These are phyloP conservation scores for Cryptocephalus moraei DNA, from an alignment of 2,888 invertebrate genomes.

Conservation along the genomic window DNA sequence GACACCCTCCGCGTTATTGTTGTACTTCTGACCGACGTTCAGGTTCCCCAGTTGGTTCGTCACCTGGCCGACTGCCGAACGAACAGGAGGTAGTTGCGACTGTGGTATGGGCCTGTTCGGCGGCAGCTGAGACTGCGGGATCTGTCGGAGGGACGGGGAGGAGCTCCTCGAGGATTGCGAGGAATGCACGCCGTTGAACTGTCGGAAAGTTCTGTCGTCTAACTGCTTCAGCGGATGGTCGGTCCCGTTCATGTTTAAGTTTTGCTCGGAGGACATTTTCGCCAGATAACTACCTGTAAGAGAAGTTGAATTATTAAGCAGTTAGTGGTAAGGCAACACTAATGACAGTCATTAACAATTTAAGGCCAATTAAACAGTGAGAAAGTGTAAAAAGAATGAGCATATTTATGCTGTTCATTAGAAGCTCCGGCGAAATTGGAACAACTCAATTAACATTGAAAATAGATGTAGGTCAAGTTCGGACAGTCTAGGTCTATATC, in stretches of 20 bases:
- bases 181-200: slow-evolving; percentile 33
- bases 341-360: too few species aligned
- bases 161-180: slow-evolving; percentile 35
- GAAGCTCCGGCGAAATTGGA: too few species aligned
- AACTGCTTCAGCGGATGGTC: slow-evolving; percentile 5
- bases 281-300: neutral
- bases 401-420: too few species aligned
- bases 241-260: neutral
- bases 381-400: too few species aligned
- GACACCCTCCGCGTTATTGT: too few species aligned
- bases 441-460: too few species aligned
- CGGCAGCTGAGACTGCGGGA: slow-evolving; percentile 31
- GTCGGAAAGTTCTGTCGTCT: slow-evolving; percentile 9
- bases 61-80: slow-evolving; percentile 13
- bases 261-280: slow-evolving; percentile 7
- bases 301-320: too few species aligned
- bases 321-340: too few species aligned
- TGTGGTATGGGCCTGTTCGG: slow-evolving; percentile 23
- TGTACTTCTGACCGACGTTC: slow-evolving; percentile 13
- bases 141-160: slow-evolving; percentile 29
- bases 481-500: too few species aligned
- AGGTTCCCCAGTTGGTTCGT: slow-evolving; percentile 23
- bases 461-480: too few species aligned
- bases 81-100: slow-evolving; percentile 27
- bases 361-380: too few species aligned